Percentiles rank a stretch among this genome's conserved stretches.
Conservation (phyloP, 1,140 invertebrate species). For the Saxidomus purpurata region DNA sequence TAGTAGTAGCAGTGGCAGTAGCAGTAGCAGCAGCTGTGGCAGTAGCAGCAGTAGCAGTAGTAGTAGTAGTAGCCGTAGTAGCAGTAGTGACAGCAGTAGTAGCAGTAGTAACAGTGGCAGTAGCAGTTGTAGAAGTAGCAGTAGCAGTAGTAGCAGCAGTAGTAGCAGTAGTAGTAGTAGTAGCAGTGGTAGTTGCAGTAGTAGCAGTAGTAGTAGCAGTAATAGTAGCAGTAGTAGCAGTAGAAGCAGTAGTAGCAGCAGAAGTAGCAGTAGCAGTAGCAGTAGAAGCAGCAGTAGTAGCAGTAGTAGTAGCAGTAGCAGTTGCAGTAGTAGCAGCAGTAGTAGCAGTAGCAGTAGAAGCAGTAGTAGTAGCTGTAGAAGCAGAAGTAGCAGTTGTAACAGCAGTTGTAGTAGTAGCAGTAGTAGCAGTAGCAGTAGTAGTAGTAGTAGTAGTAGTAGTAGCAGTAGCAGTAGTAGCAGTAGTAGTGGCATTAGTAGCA, state of each 20-base stretch:
- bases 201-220: neutral
- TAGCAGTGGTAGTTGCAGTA: too few relatives aligned
- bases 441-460: neutral
- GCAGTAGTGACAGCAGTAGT: neutral
- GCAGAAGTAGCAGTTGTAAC: too few relatives aligned
- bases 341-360: too few relatives aligned
- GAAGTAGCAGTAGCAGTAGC: neutral
- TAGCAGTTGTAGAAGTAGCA: neutral
- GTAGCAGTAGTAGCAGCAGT: neutral
- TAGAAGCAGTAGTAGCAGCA: too few relatives aligned
- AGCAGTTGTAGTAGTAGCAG: too few relatives aligned
- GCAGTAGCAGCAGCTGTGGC: neutral
- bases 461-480: conserved; percentile 1
- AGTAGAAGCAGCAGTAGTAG: neutral
- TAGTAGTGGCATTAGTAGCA: conserved; percentile 17
- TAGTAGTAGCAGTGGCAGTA: neutral
- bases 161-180: neutral
- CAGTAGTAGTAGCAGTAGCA: neutral
- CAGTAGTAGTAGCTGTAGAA: too few relatives aligned
- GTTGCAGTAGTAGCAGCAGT: neutral
- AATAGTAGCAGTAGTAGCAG: neutral
- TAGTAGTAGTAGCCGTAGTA: neutral
- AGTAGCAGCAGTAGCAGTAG: neutral
- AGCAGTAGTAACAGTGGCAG: neutral
- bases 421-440: neutral